Percentiles rank a stretch among this genome's conserved stretches.
Evolutionary conservation across 2,797 vertebrate genomes (phyloP).

Genomic region (Cossypha caffra): DNA sequence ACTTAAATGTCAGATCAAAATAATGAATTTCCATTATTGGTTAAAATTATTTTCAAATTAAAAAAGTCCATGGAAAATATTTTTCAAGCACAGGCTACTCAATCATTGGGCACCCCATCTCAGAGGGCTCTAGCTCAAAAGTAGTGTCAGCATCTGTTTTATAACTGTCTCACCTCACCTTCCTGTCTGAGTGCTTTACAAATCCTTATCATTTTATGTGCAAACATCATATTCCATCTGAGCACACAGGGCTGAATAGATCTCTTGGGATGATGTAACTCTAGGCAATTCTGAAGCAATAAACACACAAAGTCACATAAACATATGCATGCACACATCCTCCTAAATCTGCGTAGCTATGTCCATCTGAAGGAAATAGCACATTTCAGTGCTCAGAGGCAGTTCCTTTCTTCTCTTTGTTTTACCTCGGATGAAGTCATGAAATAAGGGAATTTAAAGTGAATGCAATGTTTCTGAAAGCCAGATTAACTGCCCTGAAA

Average conservation of each 20-base stretch:
- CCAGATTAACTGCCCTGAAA: conserved; percentile 35
- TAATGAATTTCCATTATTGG: background rate
- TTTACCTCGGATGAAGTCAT: conserved; percentile 30
- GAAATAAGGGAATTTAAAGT: conserved; percentile 44
- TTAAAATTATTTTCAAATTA: conserved; percentile 24
- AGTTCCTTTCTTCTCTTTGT: conserved; percentile 26
- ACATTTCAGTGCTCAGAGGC: background rate
- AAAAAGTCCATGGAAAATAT: background rate
- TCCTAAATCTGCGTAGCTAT: conserved; percentile 19
- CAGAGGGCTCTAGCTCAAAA: background rate
- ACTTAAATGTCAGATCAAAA: conserved; percentile 18
- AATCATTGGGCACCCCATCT: background rate
- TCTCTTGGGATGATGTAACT: conserved; percentile 52
- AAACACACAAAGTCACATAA: conserved; percentile 44
- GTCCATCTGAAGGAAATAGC: conserved; percentile 17
- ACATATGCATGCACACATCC: conserved; percentile 49
- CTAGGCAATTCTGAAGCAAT: conserved; percentile 41
- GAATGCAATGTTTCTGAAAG: conserved; percentile 40
- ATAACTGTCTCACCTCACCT: conserved; percentile 31
- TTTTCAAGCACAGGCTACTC: background rate
- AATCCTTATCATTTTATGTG: conserved; percentile 45
- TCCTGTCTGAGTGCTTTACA: conserved; percentile 9
- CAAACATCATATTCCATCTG: conserved; percentile 46
- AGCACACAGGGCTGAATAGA: background rate
- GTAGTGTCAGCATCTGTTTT: conserved; percentile 23